Percentiles rank a stretch among this genome's conserved stretches.
Conservation (phyloP, 2,888 invertebrate genomes). For the Heteromyza rotundicornis region DNA sequence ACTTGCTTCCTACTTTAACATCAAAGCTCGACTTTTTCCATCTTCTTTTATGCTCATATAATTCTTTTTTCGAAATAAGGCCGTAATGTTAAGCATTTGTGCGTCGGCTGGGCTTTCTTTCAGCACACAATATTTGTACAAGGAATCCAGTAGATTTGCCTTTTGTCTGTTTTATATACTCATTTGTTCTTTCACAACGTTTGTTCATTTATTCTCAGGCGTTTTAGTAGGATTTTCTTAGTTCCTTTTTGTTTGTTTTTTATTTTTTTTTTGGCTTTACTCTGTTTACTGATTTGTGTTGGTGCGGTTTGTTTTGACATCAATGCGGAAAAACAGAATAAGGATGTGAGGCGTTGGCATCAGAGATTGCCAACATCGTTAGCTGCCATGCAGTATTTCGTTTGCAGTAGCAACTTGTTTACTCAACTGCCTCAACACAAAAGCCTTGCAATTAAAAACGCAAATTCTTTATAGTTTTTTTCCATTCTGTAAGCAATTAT, state of each 20-base stretch:
- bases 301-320: slow-evolving; percentile 9
- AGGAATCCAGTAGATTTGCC: background rate
- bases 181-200: background rate
- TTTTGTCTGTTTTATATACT: background rate
- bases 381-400: no score
- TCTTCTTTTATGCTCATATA: background rate
- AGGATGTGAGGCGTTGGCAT: no score
- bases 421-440: no score
- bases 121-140: background rate
- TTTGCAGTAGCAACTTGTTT: no score
- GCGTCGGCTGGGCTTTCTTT: background rate
- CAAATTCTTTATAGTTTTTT: no score
- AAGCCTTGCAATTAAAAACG: no score
- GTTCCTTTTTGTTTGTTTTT: no score
- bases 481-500: no score
- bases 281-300: slow-evolving; percentile 10
- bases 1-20: no score
- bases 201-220: slow-evolving; percentile 20
- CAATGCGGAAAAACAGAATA: no score
- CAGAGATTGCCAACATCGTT: no score
- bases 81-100: slow-evolving; percentile 22
- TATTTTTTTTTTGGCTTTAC: no score
- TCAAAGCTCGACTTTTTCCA: background rate
- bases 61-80: slow-evolving; percentile 15
- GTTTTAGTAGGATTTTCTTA: slow-evolving; percentile 1